Percentiles rank a stretch among this genome's conserved stretches.
Conservation (phyloP, 2,113 vertebrate genomes). For the Callithrix jacchus region DNA sequence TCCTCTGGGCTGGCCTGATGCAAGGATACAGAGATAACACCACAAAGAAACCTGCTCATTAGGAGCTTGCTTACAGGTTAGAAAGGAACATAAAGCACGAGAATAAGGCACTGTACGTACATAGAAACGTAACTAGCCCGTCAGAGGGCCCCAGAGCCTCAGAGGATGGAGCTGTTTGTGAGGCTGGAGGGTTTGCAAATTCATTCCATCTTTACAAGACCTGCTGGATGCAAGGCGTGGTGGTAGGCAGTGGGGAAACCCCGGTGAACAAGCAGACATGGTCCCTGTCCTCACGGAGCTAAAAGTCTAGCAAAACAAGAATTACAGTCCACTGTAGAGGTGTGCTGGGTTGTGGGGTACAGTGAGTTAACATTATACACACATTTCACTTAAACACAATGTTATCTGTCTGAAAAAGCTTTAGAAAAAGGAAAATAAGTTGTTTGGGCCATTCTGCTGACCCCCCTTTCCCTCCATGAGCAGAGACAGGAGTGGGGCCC, state of each 20-base stretch:
- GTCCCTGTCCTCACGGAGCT: slow-evolving; percentile 47
- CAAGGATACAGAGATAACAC: not conserved
- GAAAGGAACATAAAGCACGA: slow-evolving; percentile 16
- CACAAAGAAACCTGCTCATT: slow-evolving; percentile 27
- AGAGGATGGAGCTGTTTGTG: not conserved
- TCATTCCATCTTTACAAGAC: accelerated
- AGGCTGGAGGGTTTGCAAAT: not conserved
- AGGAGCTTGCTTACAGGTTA: slow-evolving; percentile 53
- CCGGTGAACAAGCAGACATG: not conserved
- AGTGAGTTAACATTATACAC: not conserved
- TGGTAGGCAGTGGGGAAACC: not conserved
- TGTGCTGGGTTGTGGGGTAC: not conserved
- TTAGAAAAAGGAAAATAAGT: not conserved
- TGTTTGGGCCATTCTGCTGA: not conserved
- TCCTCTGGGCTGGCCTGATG: not conserved
- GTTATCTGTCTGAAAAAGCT: not conserved
- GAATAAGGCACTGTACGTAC: not conserved
- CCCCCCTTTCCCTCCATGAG: not conserved
- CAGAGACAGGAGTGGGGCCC: not conserved
- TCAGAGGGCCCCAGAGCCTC: not conserved
- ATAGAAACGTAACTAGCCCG: not conserved
- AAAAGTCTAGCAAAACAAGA: slow-evolving; percentile 42
- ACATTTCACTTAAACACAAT: slow-evolving; percentile 10
- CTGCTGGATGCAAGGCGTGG: not conserved
- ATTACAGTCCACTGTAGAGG: not conserved